Percentiles rank a stretch among this genome's conserved stretches.
Evolutionary conservation across 2,797 vertebrate species (phyloP).

Genomic region (Labroides dimidiatus): DNA sequence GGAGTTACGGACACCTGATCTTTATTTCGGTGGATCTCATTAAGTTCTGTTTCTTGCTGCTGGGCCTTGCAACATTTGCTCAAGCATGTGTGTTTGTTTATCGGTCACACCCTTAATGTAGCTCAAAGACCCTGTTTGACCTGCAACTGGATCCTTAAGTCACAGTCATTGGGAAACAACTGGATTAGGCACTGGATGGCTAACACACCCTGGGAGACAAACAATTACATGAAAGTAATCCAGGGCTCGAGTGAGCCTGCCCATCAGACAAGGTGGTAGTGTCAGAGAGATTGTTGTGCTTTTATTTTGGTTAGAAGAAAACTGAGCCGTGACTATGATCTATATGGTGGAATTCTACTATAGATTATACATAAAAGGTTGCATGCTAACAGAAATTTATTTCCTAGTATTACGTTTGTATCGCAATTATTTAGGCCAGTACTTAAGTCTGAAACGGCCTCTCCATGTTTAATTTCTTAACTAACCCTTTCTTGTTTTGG

Average conservation of each 20-base stretch:
- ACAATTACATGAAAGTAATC: slow-evolving; percentile 74
- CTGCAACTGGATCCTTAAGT: slow-evolving; percentile 70
- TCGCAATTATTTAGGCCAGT: slow-evolving; percentile 51
- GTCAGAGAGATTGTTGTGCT: slow-evolving; percentile 29
- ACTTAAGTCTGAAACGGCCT: slow-evolving; percentile 50
- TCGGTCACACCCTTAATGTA: slow-evolving; percentile 50
- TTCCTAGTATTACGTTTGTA: slow-evolving; percentile 45
- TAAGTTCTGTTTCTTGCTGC: slow-evolving; percentile 17
- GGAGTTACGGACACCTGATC: slow-evolving; percentile 18
- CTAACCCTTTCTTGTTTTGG: slow-evolving; percentile 36
- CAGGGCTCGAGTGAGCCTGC: slow-evolving; percentile 51
- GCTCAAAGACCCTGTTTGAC: slow-evolving; percentile 67
- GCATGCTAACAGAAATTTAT: slow-evolving; percentile 46
- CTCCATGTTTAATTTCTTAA: slow-evolving; percentile 51
- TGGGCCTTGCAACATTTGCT: slow-evolving; percentile 38
- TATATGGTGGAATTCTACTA: slow-evolving; percentile 41
- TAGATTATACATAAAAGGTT: slow-evolving; percentile 35
- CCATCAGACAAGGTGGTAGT: slow-evolving; percentile 40
- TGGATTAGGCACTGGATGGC: slow-evolving; percentile 70
- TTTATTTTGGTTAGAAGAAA: slow-evolving; percentile 39
- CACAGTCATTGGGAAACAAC: slow-evolving; percentile 60
- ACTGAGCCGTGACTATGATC: slow-evolving; percentile 60
- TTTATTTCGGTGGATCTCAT: slow-evolving; percentile 6
- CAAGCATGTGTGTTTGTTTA: slow-evolving; percentile 38
- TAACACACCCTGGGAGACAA: slow-evolving; percentile 68